Conservation (phyloP, 2,113 vertebrate genomes). For the Cebus imitator region DNA sequence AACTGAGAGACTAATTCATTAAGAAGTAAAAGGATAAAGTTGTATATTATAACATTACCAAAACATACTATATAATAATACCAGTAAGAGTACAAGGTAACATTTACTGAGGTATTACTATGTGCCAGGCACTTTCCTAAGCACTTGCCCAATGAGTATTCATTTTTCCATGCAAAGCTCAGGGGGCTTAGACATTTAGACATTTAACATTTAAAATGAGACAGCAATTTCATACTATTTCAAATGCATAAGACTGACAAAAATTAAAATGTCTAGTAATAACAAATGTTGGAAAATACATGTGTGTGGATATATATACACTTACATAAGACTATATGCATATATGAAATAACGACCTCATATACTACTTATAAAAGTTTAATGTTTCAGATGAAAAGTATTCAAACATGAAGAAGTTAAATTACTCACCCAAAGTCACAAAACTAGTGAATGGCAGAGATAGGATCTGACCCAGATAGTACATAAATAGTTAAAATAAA, state of each 20-base stretch:
- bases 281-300: background rate
- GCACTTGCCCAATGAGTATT: background rate
- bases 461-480: background rate
- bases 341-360: background rate
- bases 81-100: background rate
- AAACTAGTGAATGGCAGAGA: background rate
- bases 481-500: constrained; percentile 4
- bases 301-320: background rate
- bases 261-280: background rate
- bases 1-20: background rate
- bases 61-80: background rate
- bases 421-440: background rate
- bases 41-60: background rate
- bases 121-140: background rate
- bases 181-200: background rate
- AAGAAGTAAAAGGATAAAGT: background rate
- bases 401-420: background rate
- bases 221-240: background rate
- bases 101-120: background rate
- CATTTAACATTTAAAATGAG: background rate
- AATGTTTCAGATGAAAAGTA: background rate
- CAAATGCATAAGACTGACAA: background rate
- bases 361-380: background rate
- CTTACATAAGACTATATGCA: background rate
- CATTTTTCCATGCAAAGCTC: background rate